A percentile compares a stretch with the other conserved stretches of the same genome.
Evolutionary conservation across 2,113 vertebrate species (phyloP).

Genomic region (Campylomormyrus tamandua): DNA sequence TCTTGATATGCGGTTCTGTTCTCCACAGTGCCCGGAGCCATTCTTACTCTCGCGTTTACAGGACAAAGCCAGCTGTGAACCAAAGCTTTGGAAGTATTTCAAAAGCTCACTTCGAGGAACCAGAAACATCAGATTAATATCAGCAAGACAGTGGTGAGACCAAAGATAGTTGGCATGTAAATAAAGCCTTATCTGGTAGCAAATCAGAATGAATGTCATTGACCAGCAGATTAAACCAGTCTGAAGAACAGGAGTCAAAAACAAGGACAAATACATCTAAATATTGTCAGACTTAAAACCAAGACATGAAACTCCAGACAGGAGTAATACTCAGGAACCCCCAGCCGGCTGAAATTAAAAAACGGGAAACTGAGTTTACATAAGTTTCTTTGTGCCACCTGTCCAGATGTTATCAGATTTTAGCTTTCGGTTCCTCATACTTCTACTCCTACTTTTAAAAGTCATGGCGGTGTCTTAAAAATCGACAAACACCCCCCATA

Average conservation of each 20-base stretch:
- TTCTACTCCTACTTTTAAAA: background rate
- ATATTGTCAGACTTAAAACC: background rate
- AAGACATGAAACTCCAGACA: slow-evolving; percentile 9
- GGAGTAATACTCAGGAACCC: slow-evolving; percentile 2
- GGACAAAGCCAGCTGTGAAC: background rate
- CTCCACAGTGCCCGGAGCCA: background rate
- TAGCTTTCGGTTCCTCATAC: background rate
- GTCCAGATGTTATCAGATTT: slow-evolving; percentile 20
- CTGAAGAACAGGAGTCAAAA: background rate
- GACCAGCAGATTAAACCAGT: background rate
- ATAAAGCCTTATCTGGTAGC: slow-evolving; percentile 2
- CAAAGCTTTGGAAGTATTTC: background rate
- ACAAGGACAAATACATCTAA: slow-evolving; percentile 9
- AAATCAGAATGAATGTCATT: background rate
- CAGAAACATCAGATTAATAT: background rate
- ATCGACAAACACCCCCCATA: background rate
- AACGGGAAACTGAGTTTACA: slow-evolving; percentile 17
- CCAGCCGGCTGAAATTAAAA: background rate
- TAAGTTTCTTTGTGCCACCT: slow-evolving; percentile 5
- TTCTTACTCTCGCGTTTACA: background rate
- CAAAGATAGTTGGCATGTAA: background rate
- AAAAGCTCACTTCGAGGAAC: background rate
- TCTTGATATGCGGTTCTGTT: background rate
- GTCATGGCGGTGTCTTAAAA: slow-evolving; percentile 12
- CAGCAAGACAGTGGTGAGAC: background rate